A percentile compares a stretch with the other conserved stretches of the same genome.
Conservation (phyloP, 2,888 invertebrate species). For the Lasioglossum leucozonium region DNA sequence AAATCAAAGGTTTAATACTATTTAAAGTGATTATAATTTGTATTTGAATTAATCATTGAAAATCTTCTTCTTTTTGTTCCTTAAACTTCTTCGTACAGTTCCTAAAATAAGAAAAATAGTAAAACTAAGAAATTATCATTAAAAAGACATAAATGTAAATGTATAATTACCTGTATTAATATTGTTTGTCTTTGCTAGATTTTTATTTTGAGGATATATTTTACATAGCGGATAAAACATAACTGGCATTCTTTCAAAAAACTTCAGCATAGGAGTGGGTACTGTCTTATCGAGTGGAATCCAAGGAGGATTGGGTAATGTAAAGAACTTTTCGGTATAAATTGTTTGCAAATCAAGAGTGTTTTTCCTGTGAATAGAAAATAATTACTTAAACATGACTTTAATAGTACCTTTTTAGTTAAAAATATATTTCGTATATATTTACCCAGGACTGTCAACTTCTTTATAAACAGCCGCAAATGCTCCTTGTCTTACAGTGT, state of each 20-base stretch:
- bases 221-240: slow-evolving; percentile 64
- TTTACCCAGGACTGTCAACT: slow-evolving; percentile 53
- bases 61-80: slow-evolving; percentile 38
- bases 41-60: not conserved
- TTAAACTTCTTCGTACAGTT: slow-evolving; percentile 46
- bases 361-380: slow-evolving; percentile 69
- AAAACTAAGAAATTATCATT: not conserved
- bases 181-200: not conserved
- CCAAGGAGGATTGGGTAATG: slow-evolving; percentile 71
- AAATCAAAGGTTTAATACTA: not conserved
- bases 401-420: not conserved
- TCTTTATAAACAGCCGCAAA: slow-evolving; percentile 73
- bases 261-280: slow-evolving; percentile 66
- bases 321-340: slow-evolving; percentile 61
- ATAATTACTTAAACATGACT: slow-evolving; percentile 10
- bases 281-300: slow-evolving; percentile 72
- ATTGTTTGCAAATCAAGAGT: slow-evolving; percentile 70
- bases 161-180: slow-evolving; percentile 24
- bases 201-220: not conserved
- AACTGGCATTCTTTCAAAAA: slow-evolving; percentile 74
- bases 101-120: slow-evolving; percentile 27
- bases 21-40: slow-evolving; percentile 1
- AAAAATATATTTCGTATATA: not conserved
- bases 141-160: not conserved
- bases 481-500: slow-evolving; percentile 70